phyloP scores from a whole-genome alignment of 1,140 invertebrate genomes.

The Palaemon carinicauda region DNA sequence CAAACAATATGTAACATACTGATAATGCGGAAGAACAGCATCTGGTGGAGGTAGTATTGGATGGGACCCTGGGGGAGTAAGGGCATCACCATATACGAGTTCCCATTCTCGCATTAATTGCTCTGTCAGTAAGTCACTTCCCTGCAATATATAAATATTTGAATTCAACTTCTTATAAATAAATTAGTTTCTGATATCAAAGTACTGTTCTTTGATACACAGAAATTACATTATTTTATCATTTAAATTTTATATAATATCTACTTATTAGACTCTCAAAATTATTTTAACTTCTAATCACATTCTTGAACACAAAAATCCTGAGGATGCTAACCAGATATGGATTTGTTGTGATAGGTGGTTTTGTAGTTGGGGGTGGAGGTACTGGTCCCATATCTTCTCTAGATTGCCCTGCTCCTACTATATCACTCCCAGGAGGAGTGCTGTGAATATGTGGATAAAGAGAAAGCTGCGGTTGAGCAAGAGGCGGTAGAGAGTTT shows the following conservation, averaged over 20 bases:
- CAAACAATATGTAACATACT: constrained; percentile 5
- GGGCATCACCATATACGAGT: constrained; percentile 54
- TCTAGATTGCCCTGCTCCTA: constrained; percentile 34
- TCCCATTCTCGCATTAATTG: constrained; percentile 59
- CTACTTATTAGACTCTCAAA: too few relatives aligned
- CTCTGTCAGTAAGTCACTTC: constrained; percentile 57
- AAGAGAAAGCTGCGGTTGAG: constrained; percentile 53
- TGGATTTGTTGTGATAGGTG: constrained; percentile 51
- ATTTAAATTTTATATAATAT: too few relatives aligned
- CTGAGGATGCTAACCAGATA: constrained; percentile 39
- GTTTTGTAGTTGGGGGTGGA: constrained; percentile 43
- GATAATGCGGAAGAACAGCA: constrained; percentile 25
- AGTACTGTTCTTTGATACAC: too few relatives aligned
- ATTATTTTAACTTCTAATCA: neutral
- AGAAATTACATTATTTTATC: too few relatives aligned
- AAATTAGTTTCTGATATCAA: neutral
- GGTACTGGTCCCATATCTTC: constrained; percentile 47
- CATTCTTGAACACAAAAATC: neutral
- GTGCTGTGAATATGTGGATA: constrained; percentile 56
- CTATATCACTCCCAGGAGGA: constrained; percentile 50
- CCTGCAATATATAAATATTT: constrained; percentile 26
- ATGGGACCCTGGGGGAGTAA: constrained; percentile 54
- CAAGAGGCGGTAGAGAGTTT: constrained; percentile 39
- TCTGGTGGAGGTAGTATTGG: constrained; percentile 40
- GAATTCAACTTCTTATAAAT: neutral